Evolutionary conservation across 2,888 invertebrate species (phyloP).

Genomic region (Ornithoptera alexandrae): DNA sequence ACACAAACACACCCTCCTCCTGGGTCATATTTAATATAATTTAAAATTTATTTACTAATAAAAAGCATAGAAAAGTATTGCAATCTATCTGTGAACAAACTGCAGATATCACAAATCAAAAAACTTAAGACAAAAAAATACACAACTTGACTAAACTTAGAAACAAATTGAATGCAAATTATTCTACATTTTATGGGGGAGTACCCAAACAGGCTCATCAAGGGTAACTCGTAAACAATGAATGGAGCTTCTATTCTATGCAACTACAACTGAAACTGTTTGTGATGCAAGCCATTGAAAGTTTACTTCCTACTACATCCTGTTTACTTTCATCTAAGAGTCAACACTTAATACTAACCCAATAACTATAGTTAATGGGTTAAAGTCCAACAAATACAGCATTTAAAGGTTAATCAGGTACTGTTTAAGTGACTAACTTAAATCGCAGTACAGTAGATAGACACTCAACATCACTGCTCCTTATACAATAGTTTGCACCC

Average conservation of each 20-base stretch:
- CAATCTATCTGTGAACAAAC: conserved; percentile 23
- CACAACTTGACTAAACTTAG: neutral
- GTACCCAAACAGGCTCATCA: neutral
- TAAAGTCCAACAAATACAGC: neutral
- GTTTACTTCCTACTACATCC: too few relatives aligned
- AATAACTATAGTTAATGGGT: neutral
- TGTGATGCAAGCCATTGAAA: neutral
- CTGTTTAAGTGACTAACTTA: conserved; percentile 21
- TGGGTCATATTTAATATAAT: neutral
- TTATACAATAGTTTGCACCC: conserved; percentile 19
- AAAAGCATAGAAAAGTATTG: conserved; percentile 13
- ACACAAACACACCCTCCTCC: too few relatives aligned
- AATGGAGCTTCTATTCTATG: neutral
- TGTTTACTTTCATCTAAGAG: neutral
- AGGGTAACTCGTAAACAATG: neutral
- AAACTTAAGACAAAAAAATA: conserved; percentile 16
- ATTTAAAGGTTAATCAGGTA: conserved; percentile 5
- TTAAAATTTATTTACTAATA: neutral
- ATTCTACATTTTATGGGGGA: neutral
- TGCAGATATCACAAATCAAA: conserved; percentile 28
- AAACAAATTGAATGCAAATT: neutral
- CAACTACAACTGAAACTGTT: neutral
- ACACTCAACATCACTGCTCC: conserved; percentile 2
- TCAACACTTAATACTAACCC: neutral
- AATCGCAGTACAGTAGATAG: conserved; percentile 23